Percentiles rank a stretch among this genome's conserved stretches.
Conservation (phyloP, 2,888 invertebrate species). For the Ethmia dodecea region DNA sequence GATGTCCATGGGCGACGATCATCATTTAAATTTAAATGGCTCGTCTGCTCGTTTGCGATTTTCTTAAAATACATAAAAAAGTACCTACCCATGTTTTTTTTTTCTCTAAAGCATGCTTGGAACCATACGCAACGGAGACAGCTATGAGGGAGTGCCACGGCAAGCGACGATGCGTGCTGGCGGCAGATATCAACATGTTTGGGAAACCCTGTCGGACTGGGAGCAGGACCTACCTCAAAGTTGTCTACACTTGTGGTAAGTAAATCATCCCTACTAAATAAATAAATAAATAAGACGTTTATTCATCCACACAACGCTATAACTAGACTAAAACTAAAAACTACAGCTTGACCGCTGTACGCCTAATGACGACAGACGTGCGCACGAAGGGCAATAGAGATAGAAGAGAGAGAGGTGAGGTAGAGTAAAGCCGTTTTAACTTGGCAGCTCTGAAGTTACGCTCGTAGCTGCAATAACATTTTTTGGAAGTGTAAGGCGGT, state of each 20-base stretch:
- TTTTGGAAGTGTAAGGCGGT: no score
- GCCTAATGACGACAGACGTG: no score
- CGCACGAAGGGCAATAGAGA: no score
- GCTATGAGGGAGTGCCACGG: slow-evolving; percentile 93
- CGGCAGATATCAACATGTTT: slow-evolving; percentile 89
- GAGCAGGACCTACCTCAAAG: slow-evolving; percentile 90
- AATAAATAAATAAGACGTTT: no score
- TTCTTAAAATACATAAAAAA: neutral
- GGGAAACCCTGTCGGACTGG: slow-evolving; percentile 88
- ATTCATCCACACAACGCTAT: no score
- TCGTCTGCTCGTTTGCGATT: neutral
- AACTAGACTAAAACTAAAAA: no score
- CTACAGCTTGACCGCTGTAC: no score
- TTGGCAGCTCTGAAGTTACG: no score
- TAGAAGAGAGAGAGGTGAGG: no score
- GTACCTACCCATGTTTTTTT: slow-evolving; percentile 1
- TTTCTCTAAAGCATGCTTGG: slow-evolving; percentile 88
- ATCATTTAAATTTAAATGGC: neutral
- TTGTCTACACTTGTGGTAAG: slow-evolving; percentile 93
- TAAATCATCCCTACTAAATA: no score
- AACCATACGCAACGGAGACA: slow-evolving; percentile 93
- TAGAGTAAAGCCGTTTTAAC: no score
- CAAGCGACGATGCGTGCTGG: slow-evolving; percentile 86
- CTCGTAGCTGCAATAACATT: no score
- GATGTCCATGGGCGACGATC: neutral